A percentile compares a stretch with the other conserved stretches of the same genome.
Conservation (phyloP, 2,113 vertebrate genomes). For the Lepus europaeus region DNA sequence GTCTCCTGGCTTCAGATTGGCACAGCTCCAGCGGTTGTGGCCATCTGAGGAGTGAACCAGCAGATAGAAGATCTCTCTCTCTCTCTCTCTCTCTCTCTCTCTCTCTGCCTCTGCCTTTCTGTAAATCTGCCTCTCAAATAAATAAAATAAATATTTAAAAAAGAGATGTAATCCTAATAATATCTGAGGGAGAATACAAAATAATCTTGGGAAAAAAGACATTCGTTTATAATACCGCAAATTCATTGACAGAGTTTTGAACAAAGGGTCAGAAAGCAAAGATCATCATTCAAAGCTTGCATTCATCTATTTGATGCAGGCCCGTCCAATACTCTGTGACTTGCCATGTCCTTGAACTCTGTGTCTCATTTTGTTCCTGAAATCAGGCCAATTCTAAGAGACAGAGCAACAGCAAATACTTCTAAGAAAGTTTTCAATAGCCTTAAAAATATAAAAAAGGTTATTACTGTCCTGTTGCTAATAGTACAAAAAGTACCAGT, state of each 20-base stretch:
- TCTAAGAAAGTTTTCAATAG: neutral
- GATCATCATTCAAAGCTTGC: neutral
- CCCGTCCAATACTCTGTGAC: neutral
- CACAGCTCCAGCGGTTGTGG: too few relatives aligned
- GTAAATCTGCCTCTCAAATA: too few relatives aligned
- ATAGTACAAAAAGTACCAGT: neutral
- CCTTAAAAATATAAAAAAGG: constrained; percentile 9
- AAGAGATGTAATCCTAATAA: too few relatives aligned
- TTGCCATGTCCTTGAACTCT: neutral
- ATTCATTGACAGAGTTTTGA: neutral
- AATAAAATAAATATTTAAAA: too few relatives aligned
- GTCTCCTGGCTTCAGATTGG: too few relatives aligned
- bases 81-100: too few relatives aligned
- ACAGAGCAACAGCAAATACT: neutral
- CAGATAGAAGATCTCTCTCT: too few relatives aligned
- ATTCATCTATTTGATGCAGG: neutral
- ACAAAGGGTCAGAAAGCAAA: neutral
- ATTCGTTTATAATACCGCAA: neutral
- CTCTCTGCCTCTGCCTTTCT: too few relatives aligned
- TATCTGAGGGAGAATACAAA: neutral
- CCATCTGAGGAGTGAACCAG: too few relatives aligned
- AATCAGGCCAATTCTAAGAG: constrained; percentile 7
- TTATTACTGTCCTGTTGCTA: neutral
- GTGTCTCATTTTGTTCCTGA: constrained; percentile 42
- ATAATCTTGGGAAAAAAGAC: neutral